Conservation (phyloP, 2,797 vertebrate species). For the Corythornis leucogaster region DNA sequence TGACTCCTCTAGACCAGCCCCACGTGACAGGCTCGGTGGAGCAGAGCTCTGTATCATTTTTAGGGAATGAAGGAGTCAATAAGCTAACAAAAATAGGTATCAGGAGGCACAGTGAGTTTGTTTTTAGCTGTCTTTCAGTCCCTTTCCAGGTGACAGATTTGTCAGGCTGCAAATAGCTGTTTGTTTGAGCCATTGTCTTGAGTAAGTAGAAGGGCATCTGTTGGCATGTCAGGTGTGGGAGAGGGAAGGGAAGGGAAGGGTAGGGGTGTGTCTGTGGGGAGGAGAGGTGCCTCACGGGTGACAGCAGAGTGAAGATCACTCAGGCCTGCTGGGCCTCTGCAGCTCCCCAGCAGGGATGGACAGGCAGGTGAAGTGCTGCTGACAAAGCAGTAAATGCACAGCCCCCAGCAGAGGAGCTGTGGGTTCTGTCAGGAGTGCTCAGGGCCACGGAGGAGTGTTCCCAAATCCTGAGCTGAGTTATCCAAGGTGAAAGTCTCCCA, state of each 20-base stretch:
- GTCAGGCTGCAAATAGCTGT: background rate
- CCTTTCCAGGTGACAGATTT: background rate
- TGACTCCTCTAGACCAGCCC: background rate
- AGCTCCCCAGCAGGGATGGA: background rate
- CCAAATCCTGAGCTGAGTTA: background rate
- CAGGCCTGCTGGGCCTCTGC: background rate
- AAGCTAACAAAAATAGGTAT: background rate
- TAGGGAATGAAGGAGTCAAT: background rate
- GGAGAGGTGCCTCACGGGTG: background rate
- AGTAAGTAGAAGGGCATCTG: background rate
- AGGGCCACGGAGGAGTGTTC: background rate
- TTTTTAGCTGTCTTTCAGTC: background rate
- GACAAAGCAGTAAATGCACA: background rate
- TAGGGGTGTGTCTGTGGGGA: background rate
- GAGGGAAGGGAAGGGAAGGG: background rate
- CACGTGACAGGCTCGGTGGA: background rate
- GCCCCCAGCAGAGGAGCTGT: background rate
- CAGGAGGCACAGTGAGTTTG: background rate
- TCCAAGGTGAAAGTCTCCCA: background rate
- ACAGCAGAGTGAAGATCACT: background rate
- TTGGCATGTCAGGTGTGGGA: background rate
- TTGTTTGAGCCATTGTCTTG: background rate
- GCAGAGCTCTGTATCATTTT: background rate
- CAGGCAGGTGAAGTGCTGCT: background rate
- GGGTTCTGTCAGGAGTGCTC: background rate